phyloP scores from a whole-genome alignment of 2,113 vertebrate species.

The Pterocles orientalis region DNA sequence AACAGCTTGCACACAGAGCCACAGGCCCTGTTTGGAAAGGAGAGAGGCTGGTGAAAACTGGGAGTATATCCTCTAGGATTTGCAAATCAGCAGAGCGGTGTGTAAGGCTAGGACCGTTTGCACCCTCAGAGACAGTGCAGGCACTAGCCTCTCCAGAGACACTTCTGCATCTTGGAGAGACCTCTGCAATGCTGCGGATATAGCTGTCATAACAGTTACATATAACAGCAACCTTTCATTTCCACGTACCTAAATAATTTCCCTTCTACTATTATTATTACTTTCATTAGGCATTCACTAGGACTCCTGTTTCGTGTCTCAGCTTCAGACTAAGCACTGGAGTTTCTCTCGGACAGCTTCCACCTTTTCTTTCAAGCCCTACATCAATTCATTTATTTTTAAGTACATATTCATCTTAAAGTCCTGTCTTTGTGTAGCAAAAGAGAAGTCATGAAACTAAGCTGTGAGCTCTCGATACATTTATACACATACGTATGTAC shows the following conservation, averaged over 20 bases:
- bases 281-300: not conserved
- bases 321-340: not conserved
- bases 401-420: not conserved
- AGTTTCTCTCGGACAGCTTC: not conserved
- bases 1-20: not conserved
- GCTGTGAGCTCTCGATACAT: not conserved
- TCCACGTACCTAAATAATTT: not conserved
- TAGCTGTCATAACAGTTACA: not conserved
- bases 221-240: not conserved
- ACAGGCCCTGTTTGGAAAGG: not conserved
- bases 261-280: not conserved
- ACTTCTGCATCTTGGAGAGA: accelerated
- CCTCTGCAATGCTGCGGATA: not conserved
- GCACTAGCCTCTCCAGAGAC: not conserved
- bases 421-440: not conserved
- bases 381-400: not conserved
- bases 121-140: not conserved
- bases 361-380: not conserved
- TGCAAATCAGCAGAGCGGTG: not conserved
- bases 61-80: not conserved
- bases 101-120: accelerated
- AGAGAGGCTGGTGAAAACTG: not conserved
- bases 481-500: not conserved
- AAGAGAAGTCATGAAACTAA: not conserved
- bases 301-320: not conserved